Evolutionary conservation across 2,797 vertebrate species (phyloP).

Genomic region (Adrianichthys oophorus): DNA sequence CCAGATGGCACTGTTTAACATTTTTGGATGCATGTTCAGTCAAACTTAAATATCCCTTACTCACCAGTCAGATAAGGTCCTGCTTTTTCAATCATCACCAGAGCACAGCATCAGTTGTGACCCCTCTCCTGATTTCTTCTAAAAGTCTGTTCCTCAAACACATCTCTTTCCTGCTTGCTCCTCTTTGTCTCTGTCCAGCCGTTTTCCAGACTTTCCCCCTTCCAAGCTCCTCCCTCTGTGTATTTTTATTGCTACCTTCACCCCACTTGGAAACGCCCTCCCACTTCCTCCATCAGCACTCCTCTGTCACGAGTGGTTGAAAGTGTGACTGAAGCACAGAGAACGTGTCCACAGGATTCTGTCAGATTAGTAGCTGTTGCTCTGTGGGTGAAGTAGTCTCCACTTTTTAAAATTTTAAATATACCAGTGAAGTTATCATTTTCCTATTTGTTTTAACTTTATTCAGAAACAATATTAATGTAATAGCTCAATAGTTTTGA

Average conservation of each 20-base stretch:
- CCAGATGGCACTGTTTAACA: constrained; percentile 76
- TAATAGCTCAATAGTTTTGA: too few species aligned
- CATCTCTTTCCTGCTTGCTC: constrained; percentile 10
- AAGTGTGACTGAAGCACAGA: constrained; percentile 2
- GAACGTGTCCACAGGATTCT: too few species aligned
- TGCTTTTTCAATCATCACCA: constrained; percentile 43
- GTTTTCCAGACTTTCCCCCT: constrained; percentile 25
- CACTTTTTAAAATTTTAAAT: neutral
- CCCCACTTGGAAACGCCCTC: constrained; percentile 26
- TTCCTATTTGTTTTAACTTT: too few species aligned
- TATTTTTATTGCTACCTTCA: constrained; percentile 34
- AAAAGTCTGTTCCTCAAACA: constrained; percentile 28
- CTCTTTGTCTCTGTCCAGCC: constrained; percentile 10
- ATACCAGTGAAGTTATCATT: too few species aligned
- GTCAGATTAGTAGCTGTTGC: too few species aligned
- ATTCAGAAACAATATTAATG: too few species aligned
- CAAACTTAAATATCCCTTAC: constrained; percentile 52
- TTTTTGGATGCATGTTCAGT: constrained; percentile 38
- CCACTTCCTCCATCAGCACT: constrained; percentile 33
- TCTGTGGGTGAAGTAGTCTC: neutral
- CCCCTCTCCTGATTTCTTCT: constrained; percentile 25
- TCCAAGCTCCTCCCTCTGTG: constrained; percentile 42
- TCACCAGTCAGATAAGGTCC: constrained; percentile 64
- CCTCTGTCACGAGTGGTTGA: neutral
- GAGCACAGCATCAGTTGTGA: constrained; percentile 9